Conservation (phyloP, 2,888 invertebrate genomes). For the Agriopis aurantiaria region DNA sequence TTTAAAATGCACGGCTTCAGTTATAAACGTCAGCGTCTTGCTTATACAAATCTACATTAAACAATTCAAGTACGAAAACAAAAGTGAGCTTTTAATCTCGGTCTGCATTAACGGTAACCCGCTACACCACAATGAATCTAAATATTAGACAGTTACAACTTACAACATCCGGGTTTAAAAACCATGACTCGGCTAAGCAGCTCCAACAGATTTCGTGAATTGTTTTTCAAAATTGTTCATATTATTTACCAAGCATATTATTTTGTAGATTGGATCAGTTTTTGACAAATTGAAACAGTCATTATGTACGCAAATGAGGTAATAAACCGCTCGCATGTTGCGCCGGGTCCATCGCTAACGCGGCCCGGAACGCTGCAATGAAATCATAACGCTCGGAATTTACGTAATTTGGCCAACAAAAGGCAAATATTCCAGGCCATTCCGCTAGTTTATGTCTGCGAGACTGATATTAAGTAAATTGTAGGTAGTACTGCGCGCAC, state of each 20-base stretch:
- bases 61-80: conserved; percentile 69
- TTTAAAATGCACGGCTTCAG: no score
- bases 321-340: conserved; percentile 51
- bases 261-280: conserved; percentile 49
- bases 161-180: conserved; percentile 73
- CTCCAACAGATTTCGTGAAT: conserved; percentile 50
- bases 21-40: no score
- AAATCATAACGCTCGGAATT: conserved; percentile 74
- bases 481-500: conserved; percentile 81
- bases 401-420: conserved; percentile 81
- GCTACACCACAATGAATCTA: conserved; percentile 71
- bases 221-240: conserved; percentile 60
- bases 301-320: conserved; percentile 48
- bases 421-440: conserved; percentile 76
- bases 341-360: conserved; percentile 50
- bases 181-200: conserved; percentile 65
- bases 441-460: conserved; percentile 79
- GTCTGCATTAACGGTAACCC: conserved; percentile 72
- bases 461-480: conserved; percentile 83
- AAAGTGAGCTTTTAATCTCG: conserved; percentile 79
- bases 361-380: conserved; percentile 62
- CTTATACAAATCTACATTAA: no score
- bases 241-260: conserved; percentile 52
- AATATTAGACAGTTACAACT: conserved; percentile 70
- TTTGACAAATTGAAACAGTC: conserved; percentile 38